These are phyloP conservation scores for Drusus annulatus DNA, from an alignment of 1,140 invertebrate species.

Conservation along the genomic window DNA sequence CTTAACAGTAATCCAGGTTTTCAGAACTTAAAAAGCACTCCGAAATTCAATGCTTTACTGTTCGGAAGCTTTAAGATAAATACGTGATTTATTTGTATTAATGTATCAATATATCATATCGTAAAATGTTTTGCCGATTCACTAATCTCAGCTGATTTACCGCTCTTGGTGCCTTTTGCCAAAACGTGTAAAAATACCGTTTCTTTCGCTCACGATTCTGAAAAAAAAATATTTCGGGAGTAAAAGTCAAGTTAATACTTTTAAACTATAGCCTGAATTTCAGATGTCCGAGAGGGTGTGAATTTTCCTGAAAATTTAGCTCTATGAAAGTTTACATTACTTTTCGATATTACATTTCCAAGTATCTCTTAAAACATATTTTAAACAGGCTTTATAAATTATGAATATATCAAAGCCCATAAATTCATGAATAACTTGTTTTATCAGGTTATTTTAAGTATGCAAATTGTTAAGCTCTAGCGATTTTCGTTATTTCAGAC, in stretches of 20 bases:
- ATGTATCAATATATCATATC: neutral
- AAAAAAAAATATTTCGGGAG: neutral
- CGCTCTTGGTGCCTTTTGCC: neutral
- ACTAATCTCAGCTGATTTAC: conserved; percentile 8
- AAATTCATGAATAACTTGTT: too few relatives aligned
- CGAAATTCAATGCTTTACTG: too few relatives aligned
- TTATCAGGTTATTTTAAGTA: too few relatives aligned
- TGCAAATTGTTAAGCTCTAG: too few relatives aligned
- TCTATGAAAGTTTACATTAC: neutral
- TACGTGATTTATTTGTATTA: too few relatives aligned
- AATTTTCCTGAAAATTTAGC: conserved; percentile 5
- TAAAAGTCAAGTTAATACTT: conserved; percentile 4
- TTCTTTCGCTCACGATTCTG: too few relatives aligned
- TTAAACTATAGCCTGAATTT: neutral
- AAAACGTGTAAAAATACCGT: too few relatives aligned
- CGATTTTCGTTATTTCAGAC: too few relatives aligned
- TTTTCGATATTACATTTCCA: neutral
- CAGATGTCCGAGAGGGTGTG: conserved; percentile 3
- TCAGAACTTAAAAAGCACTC: too few relatives aligned
- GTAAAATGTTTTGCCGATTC: neutral
- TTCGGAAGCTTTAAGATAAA: too few relatives aligned
- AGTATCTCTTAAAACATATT: neutral
- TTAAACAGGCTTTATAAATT: neutral
- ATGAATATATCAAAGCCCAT: too few relatives aligned
- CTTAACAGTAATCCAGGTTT: too few relatives aligned